These are phyloP conservation scores for Calidris pugnax DNA, from an alignment of 2,113 vertebrate genomes.

Conservation along the genomic window DNA sequence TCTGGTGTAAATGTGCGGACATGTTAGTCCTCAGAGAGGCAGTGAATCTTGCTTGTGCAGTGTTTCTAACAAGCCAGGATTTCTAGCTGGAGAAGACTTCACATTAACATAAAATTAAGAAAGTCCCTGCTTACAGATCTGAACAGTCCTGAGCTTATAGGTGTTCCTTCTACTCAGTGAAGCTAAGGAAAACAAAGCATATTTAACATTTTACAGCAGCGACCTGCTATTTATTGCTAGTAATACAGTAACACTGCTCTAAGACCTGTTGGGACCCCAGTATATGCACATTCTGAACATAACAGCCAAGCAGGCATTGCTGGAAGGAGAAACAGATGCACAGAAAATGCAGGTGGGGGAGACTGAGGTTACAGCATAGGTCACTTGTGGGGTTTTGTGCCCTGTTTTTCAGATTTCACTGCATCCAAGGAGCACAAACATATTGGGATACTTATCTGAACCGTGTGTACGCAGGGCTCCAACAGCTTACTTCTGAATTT, in stretches of 20 bases:
- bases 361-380: rapidly evolving
- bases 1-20: neutral
- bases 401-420: neutral
- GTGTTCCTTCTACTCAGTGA: neutral
- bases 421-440: neutral
- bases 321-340: neutral
- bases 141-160: neutral
- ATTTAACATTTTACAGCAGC: neutral
- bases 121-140: neutral
- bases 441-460: neutral
- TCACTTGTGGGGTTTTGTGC: neutral
- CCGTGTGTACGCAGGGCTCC: neutral
- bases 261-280: neutral
- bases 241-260: neutral
- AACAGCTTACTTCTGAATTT: neutral
- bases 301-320: neutral
- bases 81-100: neutral
- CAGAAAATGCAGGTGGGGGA: neutral
- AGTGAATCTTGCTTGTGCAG: neutral
- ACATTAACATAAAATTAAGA: neutral
- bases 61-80: neutral
- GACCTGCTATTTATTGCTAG: neutral
- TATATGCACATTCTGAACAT: neutral
- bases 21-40: neutral
- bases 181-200: neutral